phyloP scores from a whole-genome alignment of 2,113 vertebrate genomes.

The Leucoraja erinaceus region DNA sequence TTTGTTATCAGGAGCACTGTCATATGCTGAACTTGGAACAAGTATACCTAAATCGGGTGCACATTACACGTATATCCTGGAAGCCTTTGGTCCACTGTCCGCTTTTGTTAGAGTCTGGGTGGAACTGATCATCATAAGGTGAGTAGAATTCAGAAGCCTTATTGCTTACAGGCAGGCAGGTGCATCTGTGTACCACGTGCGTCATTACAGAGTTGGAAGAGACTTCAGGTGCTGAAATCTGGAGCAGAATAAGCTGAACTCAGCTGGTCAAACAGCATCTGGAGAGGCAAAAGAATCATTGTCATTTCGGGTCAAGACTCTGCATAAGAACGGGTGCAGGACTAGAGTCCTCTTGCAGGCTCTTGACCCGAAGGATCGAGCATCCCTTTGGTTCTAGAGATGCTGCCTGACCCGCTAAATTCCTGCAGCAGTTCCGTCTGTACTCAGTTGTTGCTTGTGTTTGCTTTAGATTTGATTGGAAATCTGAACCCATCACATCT shows the following conservation, averaged over 20 bases:
- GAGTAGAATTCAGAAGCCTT: slow-evolving; percentile 44
- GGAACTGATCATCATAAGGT: slow-evolving; percentile 87
- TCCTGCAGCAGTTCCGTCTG: background rate
- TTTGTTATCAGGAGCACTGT: slow-evolving; percentile 71
- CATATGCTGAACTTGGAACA: slow-evolving; percentile 88
- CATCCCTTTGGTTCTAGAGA: no score
- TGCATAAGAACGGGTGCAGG: no score
- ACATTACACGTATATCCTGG: slow-evolving; percentile 89
- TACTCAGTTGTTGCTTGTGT: background rate
- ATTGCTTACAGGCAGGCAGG: background rate
- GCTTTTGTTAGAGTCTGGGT: slow-evolving; percentile 88
- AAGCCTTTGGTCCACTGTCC: slow-evolving; percentile 83
- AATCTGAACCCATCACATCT: background rate
- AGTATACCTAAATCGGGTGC: slow-evolving; percentile 92
- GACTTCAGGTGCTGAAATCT: no score
- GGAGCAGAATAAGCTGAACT: no score
- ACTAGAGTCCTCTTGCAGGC: no score
- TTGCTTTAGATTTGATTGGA: background rate
- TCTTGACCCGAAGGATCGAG: no score
- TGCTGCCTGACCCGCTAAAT: background rate
- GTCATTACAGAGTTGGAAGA: no score
- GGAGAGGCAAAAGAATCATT: no score
- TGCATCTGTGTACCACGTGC: no score
- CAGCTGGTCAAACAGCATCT: no score
- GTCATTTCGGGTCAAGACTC: no score